These are phyloP conservation scores for Eilema depressum DNA, from an alignment of 2,888 invertebrate species.

Conservation along the genomic window DNA sequence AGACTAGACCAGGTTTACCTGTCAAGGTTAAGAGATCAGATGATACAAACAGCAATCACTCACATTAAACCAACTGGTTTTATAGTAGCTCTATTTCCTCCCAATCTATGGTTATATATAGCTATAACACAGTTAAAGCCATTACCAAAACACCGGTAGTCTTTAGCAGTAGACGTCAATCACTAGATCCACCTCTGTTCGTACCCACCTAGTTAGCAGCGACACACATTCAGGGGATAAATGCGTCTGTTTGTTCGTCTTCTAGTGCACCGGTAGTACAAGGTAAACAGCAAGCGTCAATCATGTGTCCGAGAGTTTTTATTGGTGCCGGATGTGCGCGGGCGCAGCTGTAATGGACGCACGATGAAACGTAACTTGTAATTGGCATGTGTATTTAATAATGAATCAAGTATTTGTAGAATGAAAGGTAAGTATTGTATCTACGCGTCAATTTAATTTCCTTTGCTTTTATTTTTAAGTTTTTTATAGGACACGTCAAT, in stretches of 20 bases:
- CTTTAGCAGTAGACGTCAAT: slow-evolving; percentile 18
- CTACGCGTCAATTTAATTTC: background rate
- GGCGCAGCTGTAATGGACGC: slow-evolving; percentile 38
- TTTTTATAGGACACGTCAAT: too few species aligned
- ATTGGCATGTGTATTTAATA: slow-evolving; percentile 12
- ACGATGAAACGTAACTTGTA: slow-evolving; percentile 11
- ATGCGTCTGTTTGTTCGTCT: slow-evolving; percentile 7
- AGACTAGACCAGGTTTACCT: too few species aligned
- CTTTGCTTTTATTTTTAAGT: too few species aligned
- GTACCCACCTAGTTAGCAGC: slow-evolving; percentile 13
- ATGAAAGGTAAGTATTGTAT: background rate
- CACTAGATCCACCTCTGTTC: slow-evolving; percentile 14
- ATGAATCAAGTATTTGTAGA: background rate
- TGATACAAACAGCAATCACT: too few species aligned
- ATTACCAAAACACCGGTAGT: slow-evolving; percentile 25
- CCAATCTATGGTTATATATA: background rate
- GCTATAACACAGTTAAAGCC: background rate
- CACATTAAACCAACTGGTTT: too few species aligned
- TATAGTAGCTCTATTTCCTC: too few species aligned
- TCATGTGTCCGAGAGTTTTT: slow-evolving; percentile 53
- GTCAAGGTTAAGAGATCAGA: too few species aligned
- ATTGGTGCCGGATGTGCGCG: slow-evolving; percentile 48
- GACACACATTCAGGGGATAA: slow-evolving; percentile 15
- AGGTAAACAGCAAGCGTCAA: slow-evolving; percentile 55
- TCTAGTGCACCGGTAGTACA: slow-evolving; percentile 36